Percentiles rank a stretch among this genome's conserved stretches.
phyloP scores from a whole-genome alignment of 2,113 vertebrate genomes.

The Smithornis capensis region DNA sequence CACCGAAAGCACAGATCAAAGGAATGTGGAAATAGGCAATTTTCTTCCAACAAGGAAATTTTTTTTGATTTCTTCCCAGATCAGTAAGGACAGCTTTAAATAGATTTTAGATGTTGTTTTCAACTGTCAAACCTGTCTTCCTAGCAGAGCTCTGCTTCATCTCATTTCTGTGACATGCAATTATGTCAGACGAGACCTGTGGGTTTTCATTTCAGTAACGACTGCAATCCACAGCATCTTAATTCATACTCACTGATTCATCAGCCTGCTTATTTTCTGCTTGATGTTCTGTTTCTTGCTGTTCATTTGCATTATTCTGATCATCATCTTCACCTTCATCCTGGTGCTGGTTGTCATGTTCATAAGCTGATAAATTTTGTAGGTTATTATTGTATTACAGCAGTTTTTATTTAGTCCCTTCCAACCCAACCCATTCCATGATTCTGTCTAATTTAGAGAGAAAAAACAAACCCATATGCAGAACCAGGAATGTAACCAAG shows the following conservation, averaged over 20 bases:
- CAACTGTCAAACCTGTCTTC: background rate
- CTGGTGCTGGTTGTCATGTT: slow-evolving; percentile 72
- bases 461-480: background rate
- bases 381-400: background rate
- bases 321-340: slow-evolving; percentile 77
- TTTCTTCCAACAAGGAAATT: background rate
- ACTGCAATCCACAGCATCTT: background rate
- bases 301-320: slow-evolving; percentile 66
- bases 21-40: background rate
- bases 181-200: background rate
- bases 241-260: slow-evolving; percentile 57
- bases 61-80: background rate
- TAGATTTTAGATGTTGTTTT: background rate
- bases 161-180: background rate
- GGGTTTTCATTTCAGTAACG: background rate
- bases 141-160: background rate
- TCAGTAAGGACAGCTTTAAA: background rate
- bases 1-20: background rate
- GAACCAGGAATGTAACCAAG: background rate
- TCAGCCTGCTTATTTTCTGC: slow-evolving; percentile 62
- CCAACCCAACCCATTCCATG: background rate
- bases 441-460: background rate
- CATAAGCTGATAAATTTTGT: slow-evolving; percentile 67
- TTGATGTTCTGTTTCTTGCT: slow-evolving; percentile 54
- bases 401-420: background rate